Evolutionary conservation across 2,113 vertebrate genomes (phyloP).

Genomic region (Dipodomys spectabilis): DNA sequence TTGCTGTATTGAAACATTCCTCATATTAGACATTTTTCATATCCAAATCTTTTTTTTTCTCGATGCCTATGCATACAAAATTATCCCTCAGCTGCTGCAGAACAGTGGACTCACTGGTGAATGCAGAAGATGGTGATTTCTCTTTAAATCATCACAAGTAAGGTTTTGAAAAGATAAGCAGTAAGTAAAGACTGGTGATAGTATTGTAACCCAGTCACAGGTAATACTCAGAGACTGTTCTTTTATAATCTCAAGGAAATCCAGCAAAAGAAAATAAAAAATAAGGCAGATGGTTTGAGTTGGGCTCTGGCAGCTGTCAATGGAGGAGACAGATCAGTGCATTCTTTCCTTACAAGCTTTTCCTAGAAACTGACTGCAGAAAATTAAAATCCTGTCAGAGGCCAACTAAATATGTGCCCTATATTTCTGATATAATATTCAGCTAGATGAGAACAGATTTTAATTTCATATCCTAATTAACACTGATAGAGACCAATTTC

Average conservation of each 20-base stretch:
- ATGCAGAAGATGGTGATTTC: slow-evolving; percentile 84
- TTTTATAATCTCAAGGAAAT: slow-evolving; percentile 78
- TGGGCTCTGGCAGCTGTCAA: slow-evolving; percentile 82
- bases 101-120: slow-evolving; percentile 83
- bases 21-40: not conserved
- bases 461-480: slow-evolving; percentile 76
- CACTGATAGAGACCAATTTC: slow-evolving; percentile 61
- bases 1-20: slow-evolving; percentile 80
- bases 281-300: slow-evolving; percentile 79
- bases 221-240: slow-evolving; percentile 75
- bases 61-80: slow-evolving; percentile 78
- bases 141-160: slow-evolving; percentile 86
- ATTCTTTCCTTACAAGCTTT: slow-evolving; percentile 65
- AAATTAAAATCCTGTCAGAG: slow-evolving; percentile 76
- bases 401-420: slow-evolving; percentile 67
- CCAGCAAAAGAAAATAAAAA: slow-evolving; percentile 75
- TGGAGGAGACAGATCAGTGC: slow-evolving; percentile 73
- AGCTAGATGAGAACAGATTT: slow-evolving; percentile 71
- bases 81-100: slow-evolving; percentile 80
- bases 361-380: slow-evolving; percentile 71
- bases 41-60: slow-evolving; percentile 69
- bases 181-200: slow-evolving; percentile 80
- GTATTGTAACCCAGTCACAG: slow-evolving; percentile 76
- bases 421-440: slow-evolving; percentile 58
- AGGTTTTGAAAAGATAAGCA: slow-evolving; percentile 84